Evolutionary conservation across 2,888 invertebrate species (phyloP).

Genomic region (Dichetophora obliterata): DNA sequence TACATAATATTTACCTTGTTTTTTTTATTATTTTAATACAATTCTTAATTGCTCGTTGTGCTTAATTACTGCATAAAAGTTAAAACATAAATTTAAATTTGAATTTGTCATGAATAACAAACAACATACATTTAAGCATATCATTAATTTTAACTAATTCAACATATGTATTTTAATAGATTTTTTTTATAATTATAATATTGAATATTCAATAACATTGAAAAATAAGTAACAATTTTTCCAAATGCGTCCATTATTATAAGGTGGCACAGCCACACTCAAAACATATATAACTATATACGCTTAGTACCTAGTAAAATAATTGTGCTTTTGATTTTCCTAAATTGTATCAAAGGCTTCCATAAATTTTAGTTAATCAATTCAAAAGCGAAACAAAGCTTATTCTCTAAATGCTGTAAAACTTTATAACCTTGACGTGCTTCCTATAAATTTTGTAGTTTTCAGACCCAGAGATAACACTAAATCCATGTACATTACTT

Average conservation of each 20-base stretch:
- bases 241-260: slow-evolving; percentile 28
- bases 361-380: neutral
- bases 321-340: slow-evolving; percentile 24
- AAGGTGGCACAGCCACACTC: slow-evolving; percentile 35
- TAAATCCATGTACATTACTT: slow-evolving; percentile 71
- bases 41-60: slow-evolving; percentile 26
- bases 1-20: slow-evolving; percentile 9
- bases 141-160: slow-evolving; percentile 21
- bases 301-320: neutral
- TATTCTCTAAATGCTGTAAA: slow-evolving; percentile 16
- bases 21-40: slow-evolving; percentile 22
- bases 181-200: neutral
- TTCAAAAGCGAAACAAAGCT: neutral
- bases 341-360: slow-evolving; percentile 16
- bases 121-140: slow-evolving; percentile 3
- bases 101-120: slow-evolving; percentile 31
- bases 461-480: neutral
- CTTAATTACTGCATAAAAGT: slow-evolving; percentile 6
- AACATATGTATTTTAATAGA: neutral
- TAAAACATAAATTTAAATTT: slow-evolving; percentile 2
- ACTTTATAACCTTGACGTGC: neutral
- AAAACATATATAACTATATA: neutral
- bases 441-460: neutral
- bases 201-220: neutral
- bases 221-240: slow-evolving; percentile 11